A percentile compares a stretch with the other conserved stretches of the same genome.
Conservation (phyloP, 1,140 invertebrate species). For the Heliconius himera region DNA sequence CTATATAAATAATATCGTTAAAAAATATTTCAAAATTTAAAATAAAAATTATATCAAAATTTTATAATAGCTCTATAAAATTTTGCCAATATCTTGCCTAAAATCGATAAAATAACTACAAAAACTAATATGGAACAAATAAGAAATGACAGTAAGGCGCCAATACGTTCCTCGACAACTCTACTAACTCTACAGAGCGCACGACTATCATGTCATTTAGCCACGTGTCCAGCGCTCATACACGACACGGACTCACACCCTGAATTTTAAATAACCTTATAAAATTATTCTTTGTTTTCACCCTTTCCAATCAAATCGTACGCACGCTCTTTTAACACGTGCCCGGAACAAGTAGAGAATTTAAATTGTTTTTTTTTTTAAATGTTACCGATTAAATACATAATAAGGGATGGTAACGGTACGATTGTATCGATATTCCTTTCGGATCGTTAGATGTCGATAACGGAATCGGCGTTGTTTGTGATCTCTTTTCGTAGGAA, state of each 20-base stretch:
- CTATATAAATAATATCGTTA: too few species aligned
- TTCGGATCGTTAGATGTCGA: conserved; percentile 48
- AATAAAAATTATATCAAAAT: too few species aligned
- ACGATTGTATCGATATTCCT: conserved; percentile 52
- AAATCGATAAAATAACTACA: background rate
- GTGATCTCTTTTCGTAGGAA: background rate
- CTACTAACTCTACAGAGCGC: conserved; percentile 60
- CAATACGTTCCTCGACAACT: conserved; percentile 33
- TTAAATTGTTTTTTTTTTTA: conserved; percentile 56
- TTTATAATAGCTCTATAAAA: too few species aligned
- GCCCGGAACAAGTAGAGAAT: conserved; percentile 61
- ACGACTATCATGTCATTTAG: conserved; percentile 76
- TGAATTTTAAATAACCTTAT: conserved; percentile 72
- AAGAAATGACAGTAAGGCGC: conserved; percentile 7
- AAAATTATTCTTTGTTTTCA: conserved; percentile 76
- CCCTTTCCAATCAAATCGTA: conserved; percentile 70
- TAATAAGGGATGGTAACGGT: conserved; percentile 51
- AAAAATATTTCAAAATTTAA: too few species aligned
- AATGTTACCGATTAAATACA: conserved; percentile 51
- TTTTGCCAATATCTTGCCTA: too few species aligned
- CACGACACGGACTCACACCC: conserved; percentile 66
- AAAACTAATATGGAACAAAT: background rate
- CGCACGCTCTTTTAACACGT: conserved; percentile 71
- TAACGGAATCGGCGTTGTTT: conserved; percentile 17
- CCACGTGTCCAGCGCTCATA: conserved; percentile 71